Evolutionary conservation across 2,113 vertebrate species (phyloP).

Genomic region (Aegotheles bennettii): DNA sequence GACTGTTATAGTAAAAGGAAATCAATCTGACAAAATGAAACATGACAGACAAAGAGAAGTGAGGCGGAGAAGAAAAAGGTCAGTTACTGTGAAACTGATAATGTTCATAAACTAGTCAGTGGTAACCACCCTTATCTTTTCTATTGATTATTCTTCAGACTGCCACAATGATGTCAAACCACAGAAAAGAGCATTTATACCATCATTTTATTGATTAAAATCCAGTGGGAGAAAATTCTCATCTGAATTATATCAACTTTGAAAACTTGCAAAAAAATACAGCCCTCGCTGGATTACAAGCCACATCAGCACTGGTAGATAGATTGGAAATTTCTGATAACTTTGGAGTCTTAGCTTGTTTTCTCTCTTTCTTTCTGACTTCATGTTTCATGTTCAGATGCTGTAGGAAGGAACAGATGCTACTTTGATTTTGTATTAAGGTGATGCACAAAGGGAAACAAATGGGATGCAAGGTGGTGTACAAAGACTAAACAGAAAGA

Average conservation of each 20-base stretch:
- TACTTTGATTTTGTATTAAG: not conserved
- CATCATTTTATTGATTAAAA: slow-evolving; percentile 39
- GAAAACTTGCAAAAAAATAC: not conserved
- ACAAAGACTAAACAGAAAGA: not conserved
- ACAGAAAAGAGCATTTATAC: slow-evolving; percentile 2
- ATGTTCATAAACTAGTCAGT: slow-evolving; percentile 53
- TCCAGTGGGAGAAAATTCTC: slow-evolving; percentile 19
- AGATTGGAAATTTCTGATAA: not conserved
- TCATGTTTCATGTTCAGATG: not conserved
- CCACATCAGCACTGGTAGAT: not conserved
- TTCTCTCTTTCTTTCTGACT: not conserved
- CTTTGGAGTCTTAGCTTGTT: not conserved
- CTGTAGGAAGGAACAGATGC: not conserved
- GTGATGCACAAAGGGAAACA: not conserved
- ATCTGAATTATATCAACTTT: slow-evolving; percentile 2
- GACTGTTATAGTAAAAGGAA: slow-evolving; percentile 35
- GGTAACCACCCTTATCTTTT: slow-evolving; percentile 26
- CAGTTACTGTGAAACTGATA: slow-evolving; percentile 53
- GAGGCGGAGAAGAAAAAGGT: slow-evolving; percentile 14
- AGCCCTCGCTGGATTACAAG: not conserved
- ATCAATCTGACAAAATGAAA: slow-evolving; percentile 53
- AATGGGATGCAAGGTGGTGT: not conserved
- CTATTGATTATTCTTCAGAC: slow-evolving; percentile 17
- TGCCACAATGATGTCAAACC: slow-evolving; percentile 36
- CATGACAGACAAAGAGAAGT: slow-evolving; percentile 26